Conservation (phyloP, 1,140 invertebrate species). For the Drosophila repletoides region DNA sequence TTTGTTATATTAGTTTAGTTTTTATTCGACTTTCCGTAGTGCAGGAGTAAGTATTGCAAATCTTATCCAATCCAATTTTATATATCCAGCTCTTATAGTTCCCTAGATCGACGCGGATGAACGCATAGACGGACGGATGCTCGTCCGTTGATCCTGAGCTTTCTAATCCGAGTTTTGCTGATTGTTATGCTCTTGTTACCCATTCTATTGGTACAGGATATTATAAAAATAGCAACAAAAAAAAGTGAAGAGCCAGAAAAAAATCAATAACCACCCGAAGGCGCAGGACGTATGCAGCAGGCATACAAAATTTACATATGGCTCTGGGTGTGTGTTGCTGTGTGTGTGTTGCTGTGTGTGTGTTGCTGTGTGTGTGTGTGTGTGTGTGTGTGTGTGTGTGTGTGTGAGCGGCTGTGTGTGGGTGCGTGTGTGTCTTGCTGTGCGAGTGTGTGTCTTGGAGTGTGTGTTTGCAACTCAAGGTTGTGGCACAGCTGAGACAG, state of each 20-base stretch:
- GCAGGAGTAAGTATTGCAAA: too few relatives aligned
- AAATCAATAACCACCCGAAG: conserved; percentile 72
- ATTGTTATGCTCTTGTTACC: too few relatives aligned
- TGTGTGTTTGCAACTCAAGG: conserved; percentile 36
- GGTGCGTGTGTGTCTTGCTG: neutral
- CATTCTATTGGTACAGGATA: too few relatives aligned
- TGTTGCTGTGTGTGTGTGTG: neutral
- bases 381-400: neutral
- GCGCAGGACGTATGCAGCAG: conserved; percentile 29
- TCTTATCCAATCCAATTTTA: too few relatives aligned
- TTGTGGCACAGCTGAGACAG: conserved; percentile 45
- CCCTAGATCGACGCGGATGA: too few relatives aligned
- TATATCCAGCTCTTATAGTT: too few relatives aligned
- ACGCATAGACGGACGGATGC: too few relatives aligned
- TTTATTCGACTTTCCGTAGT: too few relatives aligned
- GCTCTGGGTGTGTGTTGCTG: neutral
- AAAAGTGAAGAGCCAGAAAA: conserved; percentile 40
- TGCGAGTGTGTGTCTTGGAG: conserved; percentile 14
- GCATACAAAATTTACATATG: conserved; percentile 37
- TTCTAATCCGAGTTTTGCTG: too few relatives aligned
- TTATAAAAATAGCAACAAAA: conserved; percentile 4
- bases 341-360: neutral
- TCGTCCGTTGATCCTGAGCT: too few relatives aligned
- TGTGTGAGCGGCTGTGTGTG: conserved; percentile 13
- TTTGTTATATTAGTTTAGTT: too few relatives aligned